Percentiles rank a stretch among this genome's conserved stretches.
Evolutionary conservation across 1,140 invertebrate species (phyloP).

Genomic region (Agrilus planipennis): DNA sequence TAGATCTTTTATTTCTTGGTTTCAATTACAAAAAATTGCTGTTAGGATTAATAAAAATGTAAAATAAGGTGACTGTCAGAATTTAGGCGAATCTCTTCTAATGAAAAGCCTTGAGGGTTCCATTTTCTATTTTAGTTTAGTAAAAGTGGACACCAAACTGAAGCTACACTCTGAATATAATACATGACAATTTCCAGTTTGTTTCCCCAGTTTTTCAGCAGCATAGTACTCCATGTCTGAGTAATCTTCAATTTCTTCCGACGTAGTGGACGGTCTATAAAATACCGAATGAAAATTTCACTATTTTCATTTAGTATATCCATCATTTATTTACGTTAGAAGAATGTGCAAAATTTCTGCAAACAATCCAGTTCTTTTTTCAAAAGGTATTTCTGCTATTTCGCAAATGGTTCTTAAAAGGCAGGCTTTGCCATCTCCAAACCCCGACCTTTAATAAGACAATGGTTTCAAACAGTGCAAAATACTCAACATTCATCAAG

Average conservation of each 20-base stretch:
- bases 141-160: constrained; percentile 50
- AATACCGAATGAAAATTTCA: background rate
- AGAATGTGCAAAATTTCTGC: constrained; percentile 58
- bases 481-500: too few species aligned
- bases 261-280: constrained; percentile 47
- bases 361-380: constrained; percentile 47
- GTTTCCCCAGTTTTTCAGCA: constrained; percentile 48
- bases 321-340: constrained; percentile 45
- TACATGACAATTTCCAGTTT: constrained; percentile 39
- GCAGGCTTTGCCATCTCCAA: constrained; percentile 52
- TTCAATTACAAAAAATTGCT: too few species aligned
- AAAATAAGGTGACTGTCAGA: too few species aligned
- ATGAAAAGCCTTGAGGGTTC: too few species aligned
- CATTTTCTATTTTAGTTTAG: constrained; percentile 15
- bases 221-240: constrained; percentile 55
- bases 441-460: constrained; percentile 36
- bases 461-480: too few species aligned
- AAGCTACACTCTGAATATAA: constrained; percentile 48
- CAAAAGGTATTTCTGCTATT: constrained; percentile 52
- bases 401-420: constrained; percentile 62
- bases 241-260: constrained; percentile 43
- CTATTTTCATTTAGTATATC: background rate
- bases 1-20: too few species aligned
- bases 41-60: too few species aligned
- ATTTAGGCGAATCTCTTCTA: too few species aligned